Conservation (phyloP, 2,797 vertebrate species). For the Oceanodroma leucorhoa region DNA sequence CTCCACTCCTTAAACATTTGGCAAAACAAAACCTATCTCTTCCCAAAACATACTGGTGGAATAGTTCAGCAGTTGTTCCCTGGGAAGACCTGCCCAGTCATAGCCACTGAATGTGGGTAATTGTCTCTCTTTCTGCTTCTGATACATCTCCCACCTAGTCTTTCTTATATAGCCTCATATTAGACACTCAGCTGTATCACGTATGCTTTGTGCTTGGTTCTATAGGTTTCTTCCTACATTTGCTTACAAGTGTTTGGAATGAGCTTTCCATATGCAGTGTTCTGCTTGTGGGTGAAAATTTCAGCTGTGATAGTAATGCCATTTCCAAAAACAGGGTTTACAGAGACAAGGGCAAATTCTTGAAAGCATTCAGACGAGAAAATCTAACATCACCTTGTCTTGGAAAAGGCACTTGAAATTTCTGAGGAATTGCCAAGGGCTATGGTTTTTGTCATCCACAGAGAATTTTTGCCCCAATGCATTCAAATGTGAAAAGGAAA, state of each 20-base stretch:
- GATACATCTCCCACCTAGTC: background rate
- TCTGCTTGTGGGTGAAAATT: background rate
- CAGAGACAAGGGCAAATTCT: background rate
- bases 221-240: background rate
- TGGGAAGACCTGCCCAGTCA: background rate
- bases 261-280: background rate
- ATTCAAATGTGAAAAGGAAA: background rate
- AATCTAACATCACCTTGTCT: background rate
- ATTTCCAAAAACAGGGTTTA: background rate
- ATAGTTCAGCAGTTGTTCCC: background rate
- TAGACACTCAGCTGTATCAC: background rate
- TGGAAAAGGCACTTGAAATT: background rate
- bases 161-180: background rate
- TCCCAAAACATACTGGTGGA: background rate
- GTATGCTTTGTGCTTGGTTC: background rate
- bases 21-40: background rate
- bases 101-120: fast-evolving
- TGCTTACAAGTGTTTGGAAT: background rate
- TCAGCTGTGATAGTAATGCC: background rate
- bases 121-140: fast-evolving
- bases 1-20: background rate
- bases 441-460: background rate
- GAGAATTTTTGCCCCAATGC: background rate
- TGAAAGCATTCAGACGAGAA: background rate
- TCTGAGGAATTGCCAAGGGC: background rate